Evolutionary conservation across 2,888 invertebrate genomes (phyloP).

Genomic region (Tiphia femorata): DNA sequence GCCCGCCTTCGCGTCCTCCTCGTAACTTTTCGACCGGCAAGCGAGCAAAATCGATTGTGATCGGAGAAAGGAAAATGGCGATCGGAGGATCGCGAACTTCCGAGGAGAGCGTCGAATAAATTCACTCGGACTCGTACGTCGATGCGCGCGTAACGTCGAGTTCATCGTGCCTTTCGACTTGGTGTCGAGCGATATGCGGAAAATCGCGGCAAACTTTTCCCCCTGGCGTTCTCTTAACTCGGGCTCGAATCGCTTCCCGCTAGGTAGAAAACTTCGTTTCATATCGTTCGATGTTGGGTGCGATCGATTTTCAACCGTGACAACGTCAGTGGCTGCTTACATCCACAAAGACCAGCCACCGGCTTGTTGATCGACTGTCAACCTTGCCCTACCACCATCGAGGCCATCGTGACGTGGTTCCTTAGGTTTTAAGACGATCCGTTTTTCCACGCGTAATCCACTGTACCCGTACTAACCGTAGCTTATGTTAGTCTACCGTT

Average conservation of each 20-base stretch:
- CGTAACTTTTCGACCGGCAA: no score
- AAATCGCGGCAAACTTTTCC: conserved; percentile 37
- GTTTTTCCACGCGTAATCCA: no score
- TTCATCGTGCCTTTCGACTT: not conserved
- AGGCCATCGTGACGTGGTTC: no score
- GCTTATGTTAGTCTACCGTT: not conserved
- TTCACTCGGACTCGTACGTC: no score
- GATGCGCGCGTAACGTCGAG: no score
- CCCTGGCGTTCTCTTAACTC: conserved; percentile 22
- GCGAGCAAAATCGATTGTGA: no score
- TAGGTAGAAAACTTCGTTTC: conserved; percentile 24
- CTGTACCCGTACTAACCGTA: not conserved
- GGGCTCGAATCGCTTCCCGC: no score
- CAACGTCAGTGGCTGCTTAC: no score
- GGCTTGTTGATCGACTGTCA: conserved; percentile 16
- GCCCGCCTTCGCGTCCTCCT: not conserved
- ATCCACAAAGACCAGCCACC: conserved; percentile 4
- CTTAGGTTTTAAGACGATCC: no score
- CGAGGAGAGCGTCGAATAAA: no score
- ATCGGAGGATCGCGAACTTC: no score
- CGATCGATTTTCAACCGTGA: conserved; percentile 29
- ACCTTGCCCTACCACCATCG: conserved; percentile 5
- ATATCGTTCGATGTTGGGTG: conserved; percentile 16
- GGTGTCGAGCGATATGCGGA: conserved; percentile 14
- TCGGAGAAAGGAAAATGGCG: no score